Percentiles rank a stretch among this genome's conserved stretches.
Evolutionary conservation across 64 coral and sea anemone genomes (phyloP).

Genomic region (Acropora tenuis): DNA sequence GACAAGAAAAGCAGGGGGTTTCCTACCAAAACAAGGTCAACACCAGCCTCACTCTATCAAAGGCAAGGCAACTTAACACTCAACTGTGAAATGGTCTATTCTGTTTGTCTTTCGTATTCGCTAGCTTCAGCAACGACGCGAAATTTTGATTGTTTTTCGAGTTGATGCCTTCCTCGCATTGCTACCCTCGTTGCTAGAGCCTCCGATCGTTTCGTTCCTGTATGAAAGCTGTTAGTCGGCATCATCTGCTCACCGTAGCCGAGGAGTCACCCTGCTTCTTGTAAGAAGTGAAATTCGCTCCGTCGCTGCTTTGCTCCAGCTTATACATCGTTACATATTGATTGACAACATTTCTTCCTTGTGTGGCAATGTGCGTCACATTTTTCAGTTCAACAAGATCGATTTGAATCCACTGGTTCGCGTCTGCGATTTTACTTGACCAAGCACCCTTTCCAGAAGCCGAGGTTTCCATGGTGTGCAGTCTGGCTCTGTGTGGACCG

Average conservation of each 20-base stretch:
- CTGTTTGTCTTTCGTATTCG: no score
- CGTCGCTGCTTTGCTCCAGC: background rate
- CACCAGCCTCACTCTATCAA: no score
- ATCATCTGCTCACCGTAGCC: background rate
- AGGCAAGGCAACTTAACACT: no score
- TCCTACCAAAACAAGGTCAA: no score
- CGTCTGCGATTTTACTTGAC: background rate
- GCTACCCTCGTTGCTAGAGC: no score
- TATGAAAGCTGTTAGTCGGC: no score
- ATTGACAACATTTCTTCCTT: background rate
- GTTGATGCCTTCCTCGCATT: no score
- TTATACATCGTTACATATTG: constrained; percentile 13
- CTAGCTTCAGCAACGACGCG: no score
- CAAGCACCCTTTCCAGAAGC: background rate
- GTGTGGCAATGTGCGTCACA: constrained; percentile 14
- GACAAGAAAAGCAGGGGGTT: no score
- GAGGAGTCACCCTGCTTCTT: background rate
- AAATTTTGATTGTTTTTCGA: no score
- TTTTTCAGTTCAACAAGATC: constrained; percentile 3
- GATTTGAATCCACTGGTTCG: constrained; percentile 12
- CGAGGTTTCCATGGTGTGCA: background rate
- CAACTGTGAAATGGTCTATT: no score
- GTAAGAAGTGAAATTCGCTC: constrained; percentile 1
- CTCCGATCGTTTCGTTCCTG: no score
- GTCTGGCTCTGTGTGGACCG: background rate